Conservation (phyloP, 2,888 invertebrate genomes). For the Molorchus minor region DNA sequence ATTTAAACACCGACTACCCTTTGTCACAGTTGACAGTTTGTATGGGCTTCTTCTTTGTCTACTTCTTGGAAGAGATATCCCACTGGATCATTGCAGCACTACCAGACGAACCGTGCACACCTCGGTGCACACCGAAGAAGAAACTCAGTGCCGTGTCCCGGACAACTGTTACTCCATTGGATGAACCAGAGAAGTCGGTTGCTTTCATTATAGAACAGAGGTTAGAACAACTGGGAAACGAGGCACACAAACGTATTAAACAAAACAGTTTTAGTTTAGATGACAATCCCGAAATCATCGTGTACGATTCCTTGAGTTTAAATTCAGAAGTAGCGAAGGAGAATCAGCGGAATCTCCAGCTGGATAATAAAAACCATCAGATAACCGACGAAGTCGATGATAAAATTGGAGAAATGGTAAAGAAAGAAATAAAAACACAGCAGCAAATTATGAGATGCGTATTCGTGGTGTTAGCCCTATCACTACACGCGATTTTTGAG, state of each 20-base stretch:
- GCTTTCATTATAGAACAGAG: slow-evolving; percentile 40
- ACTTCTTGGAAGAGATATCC: slow-evolving; percentile 66
- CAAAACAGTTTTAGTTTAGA: slow-evolving; percentile 29
- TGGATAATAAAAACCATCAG: no score
- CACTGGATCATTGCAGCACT: slow-evolving; percentile 57
- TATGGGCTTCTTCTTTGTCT: slow-evolving; percentile 66
- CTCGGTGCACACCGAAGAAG: slow-evolving; percentile 27
- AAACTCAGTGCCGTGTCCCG: slow-evolving; percentile 31
- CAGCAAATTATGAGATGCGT: slow-evolving; percentile 60
- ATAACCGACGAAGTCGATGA: slow-evolving; percentile 31
- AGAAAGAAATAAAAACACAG: slow-evolving; percentile 45
- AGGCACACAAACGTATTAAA: slow-evolving; percentile 20
- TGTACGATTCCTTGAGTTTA: slow-evolving; percentile 39
- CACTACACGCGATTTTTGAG: slow-evolving; percentile 67
- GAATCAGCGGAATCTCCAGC: slow-evolving; percentile 43
- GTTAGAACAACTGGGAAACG: slow-evolving; percentile 33
- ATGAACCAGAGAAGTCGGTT: slow-evolving; percentile 21
- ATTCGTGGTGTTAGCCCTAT: slow-evolving; percentile 64
- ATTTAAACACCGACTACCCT: slow-evolving; percentile 57
- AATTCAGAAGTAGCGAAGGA: slow-evolving; percentile 43
- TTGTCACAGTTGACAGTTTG: slow-evolving; percentile 65
- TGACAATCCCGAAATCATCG: slow-evolving; percentile 31
- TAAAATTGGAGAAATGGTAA: slow-evolving; percentile 30
- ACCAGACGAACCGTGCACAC: slow-evolving; percentile 42
- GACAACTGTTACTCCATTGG: slow-evolving; percentile 34